Evolutionary conservation across 2,888 invertebrate genomes (phyloP), one percentile per base, ranked within the genome.

Genomic region (Andrena praecox): DNA sequence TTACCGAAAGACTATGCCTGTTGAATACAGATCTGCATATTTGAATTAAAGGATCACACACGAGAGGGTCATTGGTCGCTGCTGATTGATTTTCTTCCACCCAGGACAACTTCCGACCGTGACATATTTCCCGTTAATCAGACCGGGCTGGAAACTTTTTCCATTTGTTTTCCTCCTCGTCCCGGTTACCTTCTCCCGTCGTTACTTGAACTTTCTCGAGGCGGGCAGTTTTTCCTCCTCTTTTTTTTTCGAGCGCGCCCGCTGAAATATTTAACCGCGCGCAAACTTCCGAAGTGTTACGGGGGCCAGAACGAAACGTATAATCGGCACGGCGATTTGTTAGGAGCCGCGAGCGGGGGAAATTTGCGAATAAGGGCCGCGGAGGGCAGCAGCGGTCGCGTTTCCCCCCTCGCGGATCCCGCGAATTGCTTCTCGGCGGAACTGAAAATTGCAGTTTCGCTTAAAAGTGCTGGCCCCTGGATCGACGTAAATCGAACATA

Each of bases 101-200:
- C 52, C 56, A 66, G 69, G 59, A 78, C 87, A 67, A 79, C 66
- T 85, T 59, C 48, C 79, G 72, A 77, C 78, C 86, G 81, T 86
- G 89, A 85, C 89, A 87, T 89, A 89, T 89, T 87, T 89, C 74
- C 77, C 90, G 85, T 89, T 88, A 88, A 88, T 89, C 89, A 87
- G 84, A 71, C 77, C 72, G 31, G 59, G 69, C 60, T 35, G 7
- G 80, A 81, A 89, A 89, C 89, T 89, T 89, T 87, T 89, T 89
- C 89, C 89, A 89, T 88, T 84, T 80, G 82, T 89, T 85, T 85
- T 71, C 76, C 69, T 72, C 66, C 60, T 27, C 33, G 67, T 24
- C 80, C 67, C 75, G 68, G 60, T 62, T 66, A 69, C 69, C 76
- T 59, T 79, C 63, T 66, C 16, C 81, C 77, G 69, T 77, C 85